Percentiles rank a stretch among this genome's conserved stretches.
Conservation (phyloP, 2,113 vertebrate species). For the Patagioenas fasciata region DNA sequence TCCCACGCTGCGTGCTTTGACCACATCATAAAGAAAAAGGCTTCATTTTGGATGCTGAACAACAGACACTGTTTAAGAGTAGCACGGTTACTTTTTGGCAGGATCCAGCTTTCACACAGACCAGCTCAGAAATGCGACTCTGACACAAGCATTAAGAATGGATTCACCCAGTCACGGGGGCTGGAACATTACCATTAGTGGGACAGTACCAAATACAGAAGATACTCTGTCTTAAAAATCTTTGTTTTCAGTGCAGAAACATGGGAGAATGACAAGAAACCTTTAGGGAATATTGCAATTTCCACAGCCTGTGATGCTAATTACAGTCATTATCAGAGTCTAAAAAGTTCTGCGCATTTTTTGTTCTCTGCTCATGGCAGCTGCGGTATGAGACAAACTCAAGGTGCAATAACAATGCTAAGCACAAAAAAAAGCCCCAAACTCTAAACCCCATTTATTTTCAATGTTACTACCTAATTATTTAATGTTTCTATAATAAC, state of each 20-base stretch:
- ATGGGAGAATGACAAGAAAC: conserved; percentile 29
- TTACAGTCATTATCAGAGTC: conserved; percentile 60
- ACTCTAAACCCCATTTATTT: not conserved
- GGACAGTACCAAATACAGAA: not conserved
- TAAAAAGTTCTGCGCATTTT: not conserved
- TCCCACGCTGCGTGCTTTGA: not conserved
- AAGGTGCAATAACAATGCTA: not conserved
- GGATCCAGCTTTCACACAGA: not conserved
- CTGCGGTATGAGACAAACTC: not conserved
- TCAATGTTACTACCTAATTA: not conserved
- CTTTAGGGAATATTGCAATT: conserved; percentile 48
- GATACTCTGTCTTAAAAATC: conserved; percentile 20
- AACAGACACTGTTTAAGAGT: not conserved
- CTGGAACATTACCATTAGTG: not conserved
- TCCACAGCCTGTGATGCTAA: conserved; percentile 68
- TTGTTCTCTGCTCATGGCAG: conserved; percentile 15
- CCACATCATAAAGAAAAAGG: not conserved
- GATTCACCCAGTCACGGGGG: not conserved
- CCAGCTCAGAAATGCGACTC: not conserved
- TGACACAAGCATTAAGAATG: conserved; percentile 6
- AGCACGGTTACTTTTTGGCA: conserved; percentile 21
- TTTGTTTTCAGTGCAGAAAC: not conserved
- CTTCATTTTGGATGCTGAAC: not conserved
- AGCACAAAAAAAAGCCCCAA: not conserved
- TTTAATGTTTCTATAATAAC: not conserved